phyloP scores from a whole-genome alignment of 2,113 vertebrate genomes.

The Myrmophylax atrothorax region DNA sequence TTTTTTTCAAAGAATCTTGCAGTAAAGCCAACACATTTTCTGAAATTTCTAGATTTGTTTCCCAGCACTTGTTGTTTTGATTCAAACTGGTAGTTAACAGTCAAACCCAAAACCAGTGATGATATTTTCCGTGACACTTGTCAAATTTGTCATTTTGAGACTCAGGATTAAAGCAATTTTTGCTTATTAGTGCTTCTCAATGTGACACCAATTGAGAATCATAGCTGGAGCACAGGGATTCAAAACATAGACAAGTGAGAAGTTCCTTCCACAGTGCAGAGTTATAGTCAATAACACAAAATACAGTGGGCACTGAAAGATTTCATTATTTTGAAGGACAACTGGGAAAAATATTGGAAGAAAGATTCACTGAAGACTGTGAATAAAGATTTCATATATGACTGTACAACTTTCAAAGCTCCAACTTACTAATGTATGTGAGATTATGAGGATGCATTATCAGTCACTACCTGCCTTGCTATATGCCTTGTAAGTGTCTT shows the following conservation, averaged over 20 bases:
- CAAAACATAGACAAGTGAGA: not conserved
- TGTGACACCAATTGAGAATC: fast-evolving
- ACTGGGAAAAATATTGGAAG: not conserved
- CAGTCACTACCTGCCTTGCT: not conserved
- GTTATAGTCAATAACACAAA: not conserved
- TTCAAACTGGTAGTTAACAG: not conserved
- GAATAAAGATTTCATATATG: not conserved
- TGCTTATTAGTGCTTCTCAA: not conserved
- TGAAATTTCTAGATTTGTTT: not conserved
- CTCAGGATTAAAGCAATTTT: fast-evolving
- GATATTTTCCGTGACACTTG: not conserved
- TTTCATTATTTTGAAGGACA: not conserved
- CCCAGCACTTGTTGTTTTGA: not conserved
- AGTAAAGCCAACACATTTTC: not conserved
- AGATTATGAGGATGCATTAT: not conserved
- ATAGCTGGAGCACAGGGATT: not conserved
- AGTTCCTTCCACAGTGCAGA: fast-evolving
- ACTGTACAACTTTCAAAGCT: not conserved
- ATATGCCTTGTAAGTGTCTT: not conserved
- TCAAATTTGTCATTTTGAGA: not conserved
- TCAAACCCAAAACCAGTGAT: not conserved
- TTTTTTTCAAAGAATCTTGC: not conserved
- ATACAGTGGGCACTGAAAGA: not conserved
- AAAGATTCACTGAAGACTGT: not conserved
- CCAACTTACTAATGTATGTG: not conserved